A percentile compares a stretch with the other conserved stretches of the same genome.
These are phyloP conservation scores for Drosophila monieri DNA, from an alignment of 2,888 invertebrate species.

Conservation along the genomic window DNA sequence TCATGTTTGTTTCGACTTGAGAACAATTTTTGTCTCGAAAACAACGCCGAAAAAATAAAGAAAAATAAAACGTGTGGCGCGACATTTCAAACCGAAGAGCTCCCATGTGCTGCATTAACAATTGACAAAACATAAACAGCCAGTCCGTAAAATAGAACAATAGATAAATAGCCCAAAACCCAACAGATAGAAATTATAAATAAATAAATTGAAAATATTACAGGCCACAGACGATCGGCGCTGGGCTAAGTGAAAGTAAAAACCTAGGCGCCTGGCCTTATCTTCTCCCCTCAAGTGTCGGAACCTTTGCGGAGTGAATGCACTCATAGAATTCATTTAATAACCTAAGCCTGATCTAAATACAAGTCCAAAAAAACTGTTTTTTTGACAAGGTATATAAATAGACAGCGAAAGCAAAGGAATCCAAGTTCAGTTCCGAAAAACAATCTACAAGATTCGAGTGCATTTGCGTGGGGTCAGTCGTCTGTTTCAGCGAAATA, in stretches of 20 bases:
- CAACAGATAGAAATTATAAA: constrained; percentile 5
- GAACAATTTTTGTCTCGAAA: constrained; percentile 41
- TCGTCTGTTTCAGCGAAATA: constrained; percentile 4
- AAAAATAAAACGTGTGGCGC: constrained; percentile 42
- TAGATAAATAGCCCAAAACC: constrained; percentile 50
- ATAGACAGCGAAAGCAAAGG: constrained; percentile 43
- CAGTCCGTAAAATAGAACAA: constrained; percentile 49
- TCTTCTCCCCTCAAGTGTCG: constrained; percentile 2
- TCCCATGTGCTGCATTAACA: constrained; percentile 41
- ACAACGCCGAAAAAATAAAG: constrained; percentile 25
- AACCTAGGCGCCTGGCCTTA: constrained; percentile 1
- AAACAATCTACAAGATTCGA: constrained; percentile 28
- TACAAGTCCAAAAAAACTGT: constrained; percentile 17
- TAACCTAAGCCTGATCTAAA: constrained; percentile 45
- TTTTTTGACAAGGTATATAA: constrained; percentile 39
- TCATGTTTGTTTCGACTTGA: constrained; percentile 67
- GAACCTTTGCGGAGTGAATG: constrained; percentile 37
- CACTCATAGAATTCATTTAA: constrained; percentile 41
- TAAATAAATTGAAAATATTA: constrained; percentile 29
- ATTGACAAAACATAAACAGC: constrained; percentile 38
- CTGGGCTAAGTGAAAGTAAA: constrained; percentile 64
- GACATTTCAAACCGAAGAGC: constrained; percentile 34
- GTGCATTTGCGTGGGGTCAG: constrained; percentile 16
- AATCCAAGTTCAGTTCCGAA: constrained; percentile 66
- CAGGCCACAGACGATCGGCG: constrained; percentile 8